These are phyloP conservation scores for Monomorium pharaonis DNA, from an alignment of 1,140 invertebrate species.

Conservation along the genomic window DNA sequence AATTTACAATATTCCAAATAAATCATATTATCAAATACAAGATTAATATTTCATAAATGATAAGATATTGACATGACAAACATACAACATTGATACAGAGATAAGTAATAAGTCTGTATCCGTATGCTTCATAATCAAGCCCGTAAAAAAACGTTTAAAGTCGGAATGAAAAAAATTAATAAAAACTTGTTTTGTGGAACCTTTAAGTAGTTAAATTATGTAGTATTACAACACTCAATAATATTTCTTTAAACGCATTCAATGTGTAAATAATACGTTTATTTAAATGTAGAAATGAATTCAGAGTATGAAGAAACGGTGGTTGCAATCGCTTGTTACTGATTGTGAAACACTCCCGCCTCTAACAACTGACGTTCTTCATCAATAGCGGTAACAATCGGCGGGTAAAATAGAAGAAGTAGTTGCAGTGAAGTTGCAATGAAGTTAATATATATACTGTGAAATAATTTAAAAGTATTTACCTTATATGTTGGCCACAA, in stretches of 20 bases:
- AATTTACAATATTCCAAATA: too few relatives aligned
- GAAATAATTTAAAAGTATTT: neutral
- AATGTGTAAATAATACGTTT: neutral
- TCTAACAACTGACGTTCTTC: neutral
- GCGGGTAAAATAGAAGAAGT: neutral
- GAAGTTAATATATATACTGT: neutral
- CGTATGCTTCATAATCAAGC: too few relatives aligned
- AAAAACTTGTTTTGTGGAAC: too few relatives aligned
- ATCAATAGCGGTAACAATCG: neutral
- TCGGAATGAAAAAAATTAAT: too few relatives aligned
- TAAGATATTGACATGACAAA: too few relatives aligned
- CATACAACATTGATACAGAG: too few relatives aligned
- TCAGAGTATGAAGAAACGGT: neutral
- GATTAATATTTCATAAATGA: too few relatives aligned
- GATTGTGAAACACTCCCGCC: neutral
- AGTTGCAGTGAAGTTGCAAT: neutral
- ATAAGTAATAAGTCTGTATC: too few relatives aligned
- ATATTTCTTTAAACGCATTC: neutral
- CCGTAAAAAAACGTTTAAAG: too few relatives aligned
- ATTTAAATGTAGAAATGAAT: neutral
- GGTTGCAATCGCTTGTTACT: neutral
- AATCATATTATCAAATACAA: too few relatives aligned
- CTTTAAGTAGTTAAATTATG: neutral
- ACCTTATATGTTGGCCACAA: neutral
- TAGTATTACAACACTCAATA: neutral